These are phyloP conservation scores for Lepilemur septentrionalis DNA, from an alignment of 2,797 vertebrate species.

Conservation along the genomic window DNA sequence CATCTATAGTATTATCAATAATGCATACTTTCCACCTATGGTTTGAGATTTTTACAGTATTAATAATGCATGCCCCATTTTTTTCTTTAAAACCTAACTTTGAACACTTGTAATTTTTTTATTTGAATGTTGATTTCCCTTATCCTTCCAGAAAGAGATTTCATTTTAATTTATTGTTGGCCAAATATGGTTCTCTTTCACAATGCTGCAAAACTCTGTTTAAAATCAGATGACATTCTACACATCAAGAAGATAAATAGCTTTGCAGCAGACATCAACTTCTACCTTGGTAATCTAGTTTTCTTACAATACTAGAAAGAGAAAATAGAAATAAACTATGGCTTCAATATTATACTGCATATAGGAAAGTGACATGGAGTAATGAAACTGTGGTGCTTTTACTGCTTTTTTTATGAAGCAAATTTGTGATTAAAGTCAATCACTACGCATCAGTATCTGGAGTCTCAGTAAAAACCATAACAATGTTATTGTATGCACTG, in stretches of 20 bases:
- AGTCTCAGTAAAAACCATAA: constrained; percentile 36
- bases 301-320: constrained; percentile 30
- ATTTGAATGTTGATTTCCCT: constrained; percentile 54
- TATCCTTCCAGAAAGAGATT: constrained; percentile 47
- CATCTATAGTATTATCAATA: not conserved
- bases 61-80: constrained; percentile 31
- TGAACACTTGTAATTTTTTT: not conserved
- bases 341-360: constrained; percentile 35
- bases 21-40: not conserved
- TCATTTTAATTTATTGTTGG: constrained; percentile 57
- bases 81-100: not conserved
- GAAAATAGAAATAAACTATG: constrained; percentile 50
- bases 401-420: constrained; percentile 23
- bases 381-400: constrained; percentile 33
- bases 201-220: constrained; percentile 17
- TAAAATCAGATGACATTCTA: not conserved
- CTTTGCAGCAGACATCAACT: constrained; percentile 31
- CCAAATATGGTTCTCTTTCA: constrained; percentile 45
- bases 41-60: constrained; percentile 14
- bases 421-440: constrained; percentile 49
- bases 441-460: not conserved
- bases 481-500: not conserved
- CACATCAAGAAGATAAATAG: constrained; percentile 12
- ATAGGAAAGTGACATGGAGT: constrained; percentile 14
- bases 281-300: constrained; percentile 35